Conservation (phyloP, 1,140 invertebrate genomes). For the Sesamia nonagrioides region DNA sequence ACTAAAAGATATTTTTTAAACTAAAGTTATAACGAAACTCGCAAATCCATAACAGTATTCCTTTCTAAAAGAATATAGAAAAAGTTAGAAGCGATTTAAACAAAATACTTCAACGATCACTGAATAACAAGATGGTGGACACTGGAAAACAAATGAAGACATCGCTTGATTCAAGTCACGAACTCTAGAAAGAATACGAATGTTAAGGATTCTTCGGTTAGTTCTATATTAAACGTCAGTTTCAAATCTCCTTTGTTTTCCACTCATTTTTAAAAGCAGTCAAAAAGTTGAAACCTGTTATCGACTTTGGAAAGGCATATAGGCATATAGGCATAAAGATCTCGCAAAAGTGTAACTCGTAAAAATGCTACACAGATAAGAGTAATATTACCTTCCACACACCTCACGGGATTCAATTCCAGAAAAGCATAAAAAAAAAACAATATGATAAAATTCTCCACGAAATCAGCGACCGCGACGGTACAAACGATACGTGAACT, state of each 20-base stretch:
- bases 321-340: no score
- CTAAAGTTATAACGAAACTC: no score
- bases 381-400: neutral
- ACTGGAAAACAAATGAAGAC: slow-evolving; percentile 24
- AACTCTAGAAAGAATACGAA: neutral
- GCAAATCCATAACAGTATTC: no score
- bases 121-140: slow-evolving; percentile 24
- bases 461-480: slow-evolving; percentile 28
- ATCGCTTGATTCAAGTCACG: slow-evolving; percentile 33
- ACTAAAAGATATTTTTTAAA: no score
- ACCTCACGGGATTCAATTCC: slow-evolving; percentile 1
- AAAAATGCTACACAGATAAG: neutral
- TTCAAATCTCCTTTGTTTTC: neutral
- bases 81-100: slow-evolving; percentile 9
- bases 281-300: neutral
- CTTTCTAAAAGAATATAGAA: slow-evolving; percentile 2
- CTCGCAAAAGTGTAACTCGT: no score
- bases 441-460: slow-evolving; percentile 6
- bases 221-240: neutral
- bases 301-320: no score
- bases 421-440: slow-evolving; percentile 25
- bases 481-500: slow-evolving; percentile 39
- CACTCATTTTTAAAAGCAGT: neutral
- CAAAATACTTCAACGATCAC: slow-evolving; percentile 1
- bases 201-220: neutral